These are phyloP conservation scores for Anoplolepis gracilipes DNA, from an alignment of 1,140 invertebrate genomes.

Conservation along the genomic window DNA sequence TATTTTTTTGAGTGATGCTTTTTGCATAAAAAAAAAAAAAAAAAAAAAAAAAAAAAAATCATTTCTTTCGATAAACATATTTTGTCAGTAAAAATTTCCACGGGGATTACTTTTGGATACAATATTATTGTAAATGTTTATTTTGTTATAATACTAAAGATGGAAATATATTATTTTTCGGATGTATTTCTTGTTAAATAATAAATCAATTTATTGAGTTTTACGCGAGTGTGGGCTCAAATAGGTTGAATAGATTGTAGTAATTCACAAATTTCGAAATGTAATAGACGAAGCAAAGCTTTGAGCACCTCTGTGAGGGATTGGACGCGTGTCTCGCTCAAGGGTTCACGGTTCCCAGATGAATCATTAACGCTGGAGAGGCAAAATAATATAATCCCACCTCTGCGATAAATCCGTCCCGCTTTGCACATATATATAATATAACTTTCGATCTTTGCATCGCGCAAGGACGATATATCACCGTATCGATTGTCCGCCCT, in stretches of 20 bases:
- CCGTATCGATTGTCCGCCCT: conserved; percentile 67
- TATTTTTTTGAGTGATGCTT: no score
- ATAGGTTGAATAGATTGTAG: neutral
- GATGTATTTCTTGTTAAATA: no score
- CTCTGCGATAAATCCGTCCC: conserved; percentile 58
- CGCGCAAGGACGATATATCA: conserved; percentile 59
- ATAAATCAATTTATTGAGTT: no score
- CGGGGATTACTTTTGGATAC: no score
- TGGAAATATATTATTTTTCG: no score
- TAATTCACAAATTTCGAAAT: neutral
- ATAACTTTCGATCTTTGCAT: conserved; percentile 48
- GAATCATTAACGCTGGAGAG: conserved; percentile 45
- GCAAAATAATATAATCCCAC: conserved; percentile 61
- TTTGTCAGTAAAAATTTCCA: no score
- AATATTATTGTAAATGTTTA: no score
- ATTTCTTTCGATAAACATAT: no score
- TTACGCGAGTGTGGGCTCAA: no score
- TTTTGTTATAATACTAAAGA: no score
- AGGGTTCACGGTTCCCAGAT: conserved; percentile 28
- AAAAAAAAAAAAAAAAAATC: no score
- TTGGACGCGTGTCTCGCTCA: conserved; percentile 21
- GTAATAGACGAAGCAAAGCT: neutral
- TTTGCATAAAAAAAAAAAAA: no score
- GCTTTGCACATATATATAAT: conserved; percentile 5
- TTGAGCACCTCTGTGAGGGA: neutral